Evolutionary conservation across 2,113 vertebrate genomes (phyloP), one percentile per base, ranked within the genome.

Genomic region (Physeter macrocephalus): DNA sequence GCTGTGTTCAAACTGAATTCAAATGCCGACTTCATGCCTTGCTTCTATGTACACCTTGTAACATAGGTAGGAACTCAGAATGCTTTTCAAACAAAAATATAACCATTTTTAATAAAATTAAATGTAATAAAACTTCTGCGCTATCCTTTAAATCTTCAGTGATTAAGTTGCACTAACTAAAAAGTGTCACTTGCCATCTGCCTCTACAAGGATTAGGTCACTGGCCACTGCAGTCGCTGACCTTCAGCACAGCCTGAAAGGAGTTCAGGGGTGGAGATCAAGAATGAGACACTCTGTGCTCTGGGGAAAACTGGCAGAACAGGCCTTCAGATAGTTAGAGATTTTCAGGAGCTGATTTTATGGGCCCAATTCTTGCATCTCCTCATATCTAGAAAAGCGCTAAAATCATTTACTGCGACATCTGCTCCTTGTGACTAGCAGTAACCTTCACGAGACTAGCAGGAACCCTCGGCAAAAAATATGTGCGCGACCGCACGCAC

Each of bases 401-500:
- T 5, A 34, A 77, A 77, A 21, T 29, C 17, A 29, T 34, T 31
- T 29, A 12, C 12, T 17, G 74, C 18, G 43, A 49, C 29, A 5
- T 77, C 74, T 49, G 31, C 46, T 49, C 74, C 74, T 52, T 18
- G 1, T 77, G 74, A 49, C 17, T 49, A 43, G 25, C 23, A 41
- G 12, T 43, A 43, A 72, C 14, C 27, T 57, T 15, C 41, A 10
- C 15, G 72, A 46, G 72, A 46, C 14, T 3, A 21, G 43, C 43
- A 77, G 43, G 29, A 34, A 77, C 18, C 43, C 34, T 49, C 5
- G 34, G 43, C 29, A 77, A 77, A 49, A 49, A 49, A 7, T 29
- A 49, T 2, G 29, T 6, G 43, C 0, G 1, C 14, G 20, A n/a
- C 1, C n/a, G 6, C 31, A 21, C 0, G 6, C 4, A 1, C 6